A percentile compares a stretch with the other conserved stretches of the same genome.
phyloP scores from a whole-genome alignment of 2,113 vertebrate genomes.

The Gyps fulvus region DNA sequence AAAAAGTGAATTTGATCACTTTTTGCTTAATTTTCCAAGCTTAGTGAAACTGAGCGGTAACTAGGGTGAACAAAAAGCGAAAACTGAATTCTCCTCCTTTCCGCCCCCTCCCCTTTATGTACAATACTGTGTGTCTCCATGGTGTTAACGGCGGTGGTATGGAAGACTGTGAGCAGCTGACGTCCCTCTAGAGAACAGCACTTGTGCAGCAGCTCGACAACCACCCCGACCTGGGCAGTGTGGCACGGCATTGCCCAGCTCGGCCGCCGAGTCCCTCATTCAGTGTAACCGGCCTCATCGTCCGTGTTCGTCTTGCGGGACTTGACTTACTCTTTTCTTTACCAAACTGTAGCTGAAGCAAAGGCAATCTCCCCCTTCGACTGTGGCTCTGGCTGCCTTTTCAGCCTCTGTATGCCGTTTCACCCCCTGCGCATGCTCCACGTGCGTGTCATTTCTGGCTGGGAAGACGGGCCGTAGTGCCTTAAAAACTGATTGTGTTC shows the following conservation, averaged over 20 bases:
- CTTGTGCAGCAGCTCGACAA: neutral
- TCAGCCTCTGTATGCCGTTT: accelerated
- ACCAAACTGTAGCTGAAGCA: neutral
- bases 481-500: neutral
- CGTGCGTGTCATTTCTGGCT: accelerated
- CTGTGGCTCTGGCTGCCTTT: neutral
- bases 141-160: too few species aligned
- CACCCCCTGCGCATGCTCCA: accelerated
- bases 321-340: neutral
- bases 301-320: neutral
- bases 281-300: accelerated
- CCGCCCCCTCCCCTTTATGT: accelerated
- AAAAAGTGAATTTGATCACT: neutral
- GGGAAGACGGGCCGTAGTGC: neutral
- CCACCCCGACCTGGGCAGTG: neutral
- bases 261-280: accelerated
- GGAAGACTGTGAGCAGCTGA: neutral
- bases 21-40: neutral
- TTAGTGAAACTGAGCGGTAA: neutral
- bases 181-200: neutral
- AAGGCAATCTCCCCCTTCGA: neutral
- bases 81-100: neutral
- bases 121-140: accelerated
- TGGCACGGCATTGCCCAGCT: neutral
- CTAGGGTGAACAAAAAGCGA: neutral